Evolutionary conservation across 2,113 vertebrate species (phyloP), one percentile per base, ranked within the genome.

Genomic region (Phrynocephalus versicolor): DNA sequence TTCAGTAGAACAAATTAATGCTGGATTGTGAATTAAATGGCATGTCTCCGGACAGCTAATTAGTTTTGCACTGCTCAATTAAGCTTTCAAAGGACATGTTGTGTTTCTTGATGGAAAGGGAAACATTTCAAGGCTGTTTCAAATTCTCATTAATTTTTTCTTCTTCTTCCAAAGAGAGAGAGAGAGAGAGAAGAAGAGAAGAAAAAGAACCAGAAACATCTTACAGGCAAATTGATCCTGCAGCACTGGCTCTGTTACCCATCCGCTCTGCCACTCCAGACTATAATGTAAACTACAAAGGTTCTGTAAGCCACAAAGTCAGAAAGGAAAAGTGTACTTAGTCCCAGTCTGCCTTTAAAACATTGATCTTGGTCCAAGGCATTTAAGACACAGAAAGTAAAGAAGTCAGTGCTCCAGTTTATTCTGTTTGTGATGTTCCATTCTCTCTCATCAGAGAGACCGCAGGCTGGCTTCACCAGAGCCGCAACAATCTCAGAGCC

Each of bases 41-140:
- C 89, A 74, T 94, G 94, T 95, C 95, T 95, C 96, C 35, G 94
- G 95, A 96, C 96, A 96, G 94, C 95, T 96, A 96, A 96, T 97
- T 97, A 96, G 95, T 94, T 96, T 92, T 95, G 95, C 94, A 92
- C 93, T 95, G 95, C 96, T 97, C 96, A 96, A 96, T 97, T 97
- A 97, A 95, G 92, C 94, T 95, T 94, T 92, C 91, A 96, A 96
- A 95, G 95, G 94, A 95, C 94, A 95, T 88, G 94, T 91, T 95
- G 92, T 94, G 94, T 93, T 96, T 94, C 94, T 94, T 96, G 94
- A 95, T 94, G 90, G 92, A 94, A 94, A 91, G 94, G 91, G 94
- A 94, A 94, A 93, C 80, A 92, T 91, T 95, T 96, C 93, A 92
- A 96, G 91, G 81, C 94, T 92, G 89, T 93, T 95, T 94, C 91